Percentiles rank a stretch among this genome's conserved stretches.
Conservation (phyloP, 2,113 vertebrate species). For the human region DNA sequence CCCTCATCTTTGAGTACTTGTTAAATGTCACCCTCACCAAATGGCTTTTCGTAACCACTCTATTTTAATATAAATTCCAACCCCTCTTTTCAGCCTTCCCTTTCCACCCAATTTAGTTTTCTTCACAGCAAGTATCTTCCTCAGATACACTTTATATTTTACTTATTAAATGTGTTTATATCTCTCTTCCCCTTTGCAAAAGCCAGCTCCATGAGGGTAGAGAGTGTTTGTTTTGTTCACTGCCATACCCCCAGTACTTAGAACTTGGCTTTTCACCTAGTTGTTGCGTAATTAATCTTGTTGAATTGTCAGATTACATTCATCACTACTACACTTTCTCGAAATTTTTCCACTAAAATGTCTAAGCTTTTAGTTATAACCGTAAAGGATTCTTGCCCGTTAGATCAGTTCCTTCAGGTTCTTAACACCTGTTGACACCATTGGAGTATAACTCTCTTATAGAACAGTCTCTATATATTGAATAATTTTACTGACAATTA, state of each 20-base stretch:
- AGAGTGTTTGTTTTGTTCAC: background rate
- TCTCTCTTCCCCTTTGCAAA: background rate
- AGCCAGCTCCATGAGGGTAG: background rate
- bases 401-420: background rate
- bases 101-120: background rate
- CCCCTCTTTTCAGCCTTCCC: background rate
- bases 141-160: background rate
- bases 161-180: background rate
- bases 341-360: background rate
- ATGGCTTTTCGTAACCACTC: background rate
- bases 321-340: background rate
- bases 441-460: background rate
- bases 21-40: background rate
- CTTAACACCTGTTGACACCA: background rate
- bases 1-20: background rate
- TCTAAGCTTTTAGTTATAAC: background rate
- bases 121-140: background rate
- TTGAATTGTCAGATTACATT: background rate
- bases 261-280: background rate
- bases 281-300: background rate
- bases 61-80: background rate
- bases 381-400: background rate
- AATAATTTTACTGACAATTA: background rate
- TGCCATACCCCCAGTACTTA: background rate
- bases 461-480: rapidly evolving